phyloP scores from a whole-genome alignment of 2,113 vertebrate species.

The Epinephelus lanceolatus region DNA sequence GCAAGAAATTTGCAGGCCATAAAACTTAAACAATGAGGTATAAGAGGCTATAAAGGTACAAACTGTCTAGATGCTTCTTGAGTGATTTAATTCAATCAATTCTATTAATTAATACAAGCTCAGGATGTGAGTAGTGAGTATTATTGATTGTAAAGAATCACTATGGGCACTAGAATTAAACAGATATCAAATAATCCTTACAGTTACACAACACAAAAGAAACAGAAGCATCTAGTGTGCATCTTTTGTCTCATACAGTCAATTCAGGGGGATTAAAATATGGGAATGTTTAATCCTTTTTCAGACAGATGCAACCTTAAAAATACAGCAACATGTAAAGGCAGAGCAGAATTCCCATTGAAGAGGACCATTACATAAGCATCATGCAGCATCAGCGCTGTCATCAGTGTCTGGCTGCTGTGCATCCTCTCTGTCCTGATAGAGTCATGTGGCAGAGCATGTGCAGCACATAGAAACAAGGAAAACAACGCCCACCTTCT shows the following conservation, averaged over 20 bases:
- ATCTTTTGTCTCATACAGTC: not conserved
- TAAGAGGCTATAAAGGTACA: not conserved
- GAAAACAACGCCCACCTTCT: conserved; percentile 80
- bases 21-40: not conserved
- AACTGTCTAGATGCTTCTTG: not conserved
- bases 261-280: not conserved
- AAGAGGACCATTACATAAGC: conserved; percentile 34
- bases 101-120: not conserved
- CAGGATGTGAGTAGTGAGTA: not conserved
- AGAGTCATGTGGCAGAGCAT: conserved; percentile 68
- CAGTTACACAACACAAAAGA: not conserved
- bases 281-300: not conserved
- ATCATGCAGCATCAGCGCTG: conserved; percentile 7
- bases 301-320: not conserved
- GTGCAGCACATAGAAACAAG: conserved; percentile 67
- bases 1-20: not conserved
- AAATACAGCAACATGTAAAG: not conserved
- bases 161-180: not conserved
- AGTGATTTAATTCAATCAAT: not conserved
- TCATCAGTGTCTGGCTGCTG: conserved; percentile 22
- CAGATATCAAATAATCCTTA: not conserved
- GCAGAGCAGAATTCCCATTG: not conserved
- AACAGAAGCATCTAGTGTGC: not conserved
- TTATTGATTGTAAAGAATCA: not conserved
- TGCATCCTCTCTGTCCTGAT: conserved; percentile 49